Percentiles rank a stretch among this genome's conserved stretches.
Evolutionary conservation across 2,888 invertebrate species (phyloP).

Genomic region (Leucophenga maculata): DNA sequence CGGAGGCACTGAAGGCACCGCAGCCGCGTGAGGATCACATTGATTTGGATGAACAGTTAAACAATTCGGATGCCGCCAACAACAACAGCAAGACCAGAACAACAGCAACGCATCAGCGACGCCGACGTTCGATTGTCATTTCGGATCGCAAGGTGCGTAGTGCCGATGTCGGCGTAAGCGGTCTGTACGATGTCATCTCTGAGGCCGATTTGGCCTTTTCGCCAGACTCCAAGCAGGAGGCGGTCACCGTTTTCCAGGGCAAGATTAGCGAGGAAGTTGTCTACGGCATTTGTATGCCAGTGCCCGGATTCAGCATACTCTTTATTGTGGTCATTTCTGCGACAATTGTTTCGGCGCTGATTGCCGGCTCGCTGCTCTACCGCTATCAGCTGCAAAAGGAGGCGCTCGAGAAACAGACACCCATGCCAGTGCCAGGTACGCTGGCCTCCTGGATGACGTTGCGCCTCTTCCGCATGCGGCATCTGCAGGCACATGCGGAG

Average conservation of each 20-base stretch:
- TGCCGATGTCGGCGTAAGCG: slow-evolving; percentile 91
- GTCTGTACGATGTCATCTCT: slow-evolving; percentile 91
- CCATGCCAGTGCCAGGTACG: slow-evolving; percentile 76
- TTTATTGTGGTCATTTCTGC: slow-evolving; percentile 91
- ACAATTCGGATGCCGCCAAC: slow-evolving; percentile 30
- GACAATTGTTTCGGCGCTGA: slow-evolving; percentile 88
- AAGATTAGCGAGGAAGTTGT: slow-evolving; percentile 91
- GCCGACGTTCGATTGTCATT: slow-evolving; percentile 79
- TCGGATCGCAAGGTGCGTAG: slow-evolving; percentile 84
- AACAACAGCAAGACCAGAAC: slow-evolving; percentile 26
- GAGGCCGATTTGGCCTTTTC: slow-evolving; percentile 93
- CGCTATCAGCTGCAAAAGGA: slow-evolving; percentile 84
- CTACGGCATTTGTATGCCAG: slow-evolving; percentile 92
- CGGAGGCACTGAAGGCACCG: slow-evolving; percentile 51
- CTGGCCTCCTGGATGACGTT: slow-evolving; percentile 84
- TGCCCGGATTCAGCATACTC: slow-evolving; percentile 89
- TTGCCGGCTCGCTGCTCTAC: slow-evolving; percentile 87
- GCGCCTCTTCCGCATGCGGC: slow-evolving; percentile 76
- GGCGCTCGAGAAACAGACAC: slow-evolving; percentile 74
- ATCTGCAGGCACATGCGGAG: slow-evolving; percentile 62
- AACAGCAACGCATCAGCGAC: slow-evolving; percentile 62
- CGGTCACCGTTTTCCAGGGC: slow-evolving; percentile 90
- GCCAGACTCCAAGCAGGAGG: slow-evolving; percentile 84
- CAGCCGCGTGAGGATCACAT: slow-evolving; percentile 57
- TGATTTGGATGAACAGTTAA: slow-evolving; percentile 51